Evolutionary conservation across 2,113 vertebrate genomes (phyloP), one percentile per base, ranked within the genome.

Genomic region (Bujurquina vittata): DNA sequence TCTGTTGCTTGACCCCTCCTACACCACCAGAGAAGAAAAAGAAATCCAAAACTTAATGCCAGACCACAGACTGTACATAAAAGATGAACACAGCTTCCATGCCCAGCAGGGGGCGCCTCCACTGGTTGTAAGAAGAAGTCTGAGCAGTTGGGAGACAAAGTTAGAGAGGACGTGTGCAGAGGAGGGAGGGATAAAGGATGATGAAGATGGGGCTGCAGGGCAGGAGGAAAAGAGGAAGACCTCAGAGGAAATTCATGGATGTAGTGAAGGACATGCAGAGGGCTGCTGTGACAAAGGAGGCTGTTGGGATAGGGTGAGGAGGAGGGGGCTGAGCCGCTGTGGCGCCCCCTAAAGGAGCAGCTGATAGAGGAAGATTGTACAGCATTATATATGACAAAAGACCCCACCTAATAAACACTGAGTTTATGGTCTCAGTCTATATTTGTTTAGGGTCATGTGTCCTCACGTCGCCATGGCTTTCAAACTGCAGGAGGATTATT

Each of bases 1-100:
- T 72, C 52, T n/a, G 31, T 67, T 6, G 83, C 67, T 49, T 60
- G 40, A 35, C 23, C 67, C 20, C 4, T 61, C 33, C 62, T 23
- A 43, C 14, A 23, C 35, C 23, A 23, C 62, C 62, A 65, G 15
- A 17, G 37, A 65, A 3, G 35, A 23, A 65, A 37, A 63, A 40
- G 12, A 65, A 17, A 7, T 46, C 37, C 37, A 67, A 46, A 65
- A 67, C 22, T 26, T 46, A 26, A 46, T 26, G 63, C 12, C 15
- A 43, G 12, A 37, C 37, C 35, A 67, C 4, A 67, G 37, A 67
- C 40, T 67, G 63, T 67, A 46, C 7, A 26, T 26, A 26, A 43
- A 67, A 67, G 37, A 67, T 26, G 37, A 43, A 46, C 37, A 40
- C 8, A 0, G 14, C 37, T 46, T 46, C 63, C 8, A 9, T 67